Conservation (phyloP, 2,888 invertebrate genomes). For the Luperina nickerlii region DNA sequence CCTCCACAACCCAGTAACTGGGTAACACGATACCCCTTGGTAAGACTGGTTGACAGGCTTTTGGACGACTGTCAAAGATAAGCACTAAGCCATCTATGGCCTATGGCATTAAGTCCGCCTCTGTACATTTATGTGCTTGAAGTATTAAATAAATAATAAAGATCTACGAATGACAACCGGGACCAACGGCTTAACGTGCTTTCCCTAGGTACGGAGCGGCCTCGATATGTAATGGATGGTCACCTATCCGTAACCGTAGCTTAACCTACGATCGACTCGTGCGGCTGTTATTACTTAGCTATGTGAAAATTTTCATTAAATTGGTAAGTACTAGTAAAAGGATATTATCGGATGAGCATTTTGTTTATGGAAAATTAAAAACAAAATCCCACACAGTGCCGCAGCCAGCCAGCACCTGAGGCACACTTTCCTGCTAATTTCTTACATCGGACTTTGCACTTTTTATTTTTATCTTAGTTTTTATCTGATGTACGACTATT, state of each 20-base stretch:
- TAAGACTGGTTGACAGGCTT: background rate
- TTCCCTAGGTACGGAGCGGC: background rate
- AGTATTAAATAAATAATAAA: no score
- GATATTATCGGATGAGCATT: background rate
- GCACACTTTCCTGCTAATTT: no score
- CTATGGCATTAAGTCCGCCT: no score
- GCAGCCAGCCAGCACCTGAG: no score
- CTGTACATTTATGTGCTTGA: no score
- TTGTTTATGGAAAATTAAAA: background rate
- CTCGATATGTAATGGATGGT: background rate
- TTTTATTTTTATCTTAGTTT: no score
- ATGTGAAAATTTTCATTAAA: no score
- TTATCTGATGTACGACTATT: no score
- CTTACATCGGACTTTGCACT: no score
- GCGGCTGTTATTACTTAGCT: background rate
- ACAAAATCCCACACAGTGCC: background rate
- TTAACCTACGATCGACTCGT: background rate
- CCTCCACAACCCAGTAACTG: background rate
- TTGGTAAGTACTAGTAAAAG: no score
- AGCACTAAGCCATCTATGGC: no score
- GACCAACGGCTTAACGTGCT: background rate
- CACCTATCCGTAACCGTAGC: background rate
- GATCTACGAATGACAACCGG: background rate
- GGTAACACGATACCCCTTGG: background rate
- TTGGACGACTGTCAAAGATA: no score